Conservation (phyloP, 2,797 vertebrate species). For the Rhinogobio ventralis region DNA sequence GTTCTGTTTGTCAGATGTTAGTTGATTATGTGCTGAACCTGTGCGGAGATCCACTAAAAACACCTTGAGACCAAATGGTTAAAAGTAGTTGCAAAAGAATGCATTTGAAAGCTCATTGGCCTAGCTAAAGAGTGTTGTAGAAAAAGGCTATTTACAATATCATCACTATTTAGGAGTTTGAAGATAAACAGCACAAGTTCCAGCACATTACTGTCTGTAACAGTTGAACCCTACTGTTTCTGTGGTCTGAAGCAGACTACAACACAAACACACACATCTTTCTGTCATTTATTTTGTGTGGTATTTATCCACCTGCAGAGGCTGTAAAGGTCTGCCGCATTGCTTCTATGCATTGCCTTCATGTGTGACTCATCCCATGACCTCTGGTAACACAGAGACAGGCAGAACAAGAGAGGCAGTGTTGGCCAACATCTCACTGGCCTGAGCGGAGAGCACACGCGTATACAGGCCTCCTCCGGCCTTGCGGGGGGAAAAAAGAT, state of each 20-base stretch:
- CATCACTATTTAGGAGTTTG: constrained; percentile 59
- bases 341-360: constrained; percentile 46
- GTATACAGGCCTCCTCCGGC: constrained; percentile 47
- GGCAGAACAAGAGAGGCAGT: constrained; percentile 62
- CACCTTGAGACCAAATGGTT: neutral
- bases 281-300: constrained; percentile 23
- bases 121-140: neutral
- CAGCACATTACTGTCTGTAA: constrained; percentile 55
- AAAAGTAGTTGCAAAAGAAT: neutral
- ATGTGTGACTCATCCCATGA: constrained; percentile 58
- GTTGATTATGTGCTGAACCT: neutral
- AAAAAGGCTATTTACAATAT: constrained; percentile 34
- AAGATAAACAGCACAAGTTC: constrained; percentile 68
- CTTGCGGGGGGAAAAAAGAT: constrained; percentile 38
- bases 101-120: neutral
- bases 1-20: neutral
- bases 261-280: constrained; percentile 38
- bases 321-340: constrained; percentile 46
- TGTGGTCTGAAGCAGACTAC: constrained; percentile 43
- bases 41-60: neutral
- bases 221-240: constrained; percentile 46
- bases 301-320: constrained; percentile 61
- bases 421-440: constrained; percentile 57
- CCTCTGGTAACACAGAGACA: constrained; percentile 50
- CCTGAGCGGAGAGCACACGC: constrained; percentile 28